Base-by-base conservation (phyloP, 2,888 invertebrate species). In the Polymixis flavicincta region DNA sequence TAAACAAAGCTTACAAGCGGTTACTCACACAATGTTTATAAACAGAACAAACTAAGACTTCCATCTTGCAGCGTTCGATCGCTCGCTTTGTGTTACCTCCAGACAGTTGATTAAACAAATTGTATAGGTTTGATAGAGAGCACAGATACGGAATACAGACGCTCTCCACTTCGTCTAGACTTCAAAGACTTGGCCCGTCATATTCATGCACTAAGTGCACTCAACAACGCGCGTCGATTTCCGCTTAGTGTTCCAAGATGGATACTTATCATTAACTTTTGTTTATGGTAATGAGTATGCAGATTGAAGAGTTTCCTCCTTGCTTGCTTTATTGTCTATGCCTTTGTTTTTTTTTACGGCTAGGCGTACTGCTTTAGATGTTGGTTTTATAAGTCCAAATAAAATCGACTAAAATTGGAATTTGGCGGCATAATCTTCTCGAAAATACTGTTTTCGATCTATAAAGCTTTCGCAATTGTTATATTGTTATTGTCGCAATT, bases 81-180 rank as follows among this genome's bases (percentile, higher is more conserved):
- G 61, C 59, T 19, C 70, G 68, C 83, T 85, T 70, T 70, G 69
- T 72, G 57, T 50, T 82, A 77, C 73, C 85, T 82, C 71, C 77
- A 85, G 85, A 87, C 87, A 79, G 73, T 80, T 85, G 84, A 85
- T 87, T 85, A 85, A 85, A 87, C 71, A 76, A 77, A 82, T 79
- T 85, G 86, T 85, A 80, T 83, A 83, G 87, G 71, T 85, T 85
- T 85, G 86, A 85, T 85, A 72, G 77, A 71, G 77, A 79, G 61
- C 76, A 59, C 60, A 76, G 76, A 85, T 78, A 85, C 75, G 17
- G 37, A 59, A 64, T 72, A 69, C 69, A 78, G 83, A 83, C 71
- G 69, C 74, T 71, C 88, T 83, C 74, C 84, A 85, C 76, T 55
- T 66, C 71, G 85, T 87, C 85, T 85, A 85, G 85, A 87, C 85